Evolutionary conservation across 2,888 invertebrate species (phyloP).

Genomic region (Morpho helenor): DNA sequence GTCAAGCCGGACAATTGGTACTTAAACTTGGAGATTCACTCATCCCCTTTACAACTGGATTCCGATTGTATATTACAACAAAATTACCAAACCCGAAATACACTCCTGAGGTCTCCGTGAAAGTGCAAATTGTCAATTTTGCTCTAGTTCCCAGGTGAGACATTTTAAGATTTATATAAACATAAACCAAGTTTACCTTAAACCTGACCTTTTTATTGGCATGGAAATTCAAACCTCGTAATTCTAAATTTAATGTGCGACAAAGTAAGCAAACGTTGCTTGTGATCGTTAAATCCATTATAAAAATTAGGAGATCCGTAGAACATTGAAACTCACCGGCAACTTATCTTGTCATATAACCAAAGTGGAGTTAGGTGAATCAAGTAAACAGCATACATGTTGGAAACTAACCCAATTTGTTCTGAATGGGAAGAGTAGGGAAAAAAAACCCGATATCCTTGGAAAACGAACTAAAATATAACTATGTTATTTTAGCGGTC

Average conservation of each 20-base stretch:
- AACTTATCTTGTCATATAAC: no score
- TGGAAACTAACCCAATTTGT: no score
- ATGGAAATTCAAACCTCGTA: no score
- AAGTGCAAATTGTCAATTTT: conserved; percentile 92
- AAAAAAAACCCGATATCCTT: no score
- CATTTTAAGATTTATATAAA: not conserved
- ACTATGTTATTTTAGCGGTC: conserved; percentile 74
- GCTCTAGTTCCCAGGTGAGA: conserved; percentile 88
- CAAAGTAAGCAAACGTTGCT: no score
- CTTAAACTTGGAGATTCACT: conserved; percentile 92
- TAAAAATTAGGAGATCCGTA: no score
- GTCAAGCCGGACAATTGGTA: conserved; percentile 86
- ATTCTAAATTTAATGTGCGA: no score
- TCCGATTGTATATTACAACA: conserved; percentile 92
- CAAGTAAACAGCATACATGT: no score
- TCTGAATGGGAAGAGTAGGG: no score
- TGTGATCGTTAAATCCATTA: no score
- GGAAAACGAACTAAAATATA: not conserved
- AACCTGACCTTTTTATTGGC: no score
- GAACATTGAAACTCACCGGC: not conserved
- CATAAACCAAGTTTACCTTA: not conserved
- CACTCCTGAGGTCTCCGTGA: conserved; percentile 92
- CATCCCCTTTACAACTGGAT: conserved; percentile 88
- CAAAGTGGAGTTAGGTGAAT: no score
- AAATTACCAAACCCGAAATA: conserved; percentile 94